Conservation (phyloP, 1,140 invertebrate species). For the Phocides pigmalion region DNA sequence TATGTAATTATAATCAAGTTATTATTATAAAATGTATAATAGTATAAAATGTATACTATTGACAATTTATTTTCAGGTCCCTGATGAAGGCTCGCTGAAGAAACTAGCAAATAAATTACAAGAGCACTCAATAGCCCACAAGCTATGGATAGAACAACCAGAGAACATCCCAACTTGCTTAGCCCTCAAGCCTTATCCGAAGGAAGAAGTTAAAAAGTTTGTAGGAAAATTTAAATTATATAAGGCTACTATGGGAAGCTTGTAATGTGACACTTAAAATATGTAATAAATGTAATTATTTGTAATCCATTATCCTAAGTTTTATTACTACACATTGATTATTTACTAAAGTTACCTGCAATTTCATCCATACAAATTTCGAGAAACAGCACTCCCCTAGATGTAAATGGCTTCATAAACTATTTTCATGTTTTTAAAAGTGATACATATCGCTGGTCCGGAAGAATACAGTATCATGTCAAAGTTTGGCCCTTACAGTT, state of each 20-base stretch:
- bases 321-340: too few species aligned
- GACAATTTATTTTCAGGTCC: conserved; percentile 83
- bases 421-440: too few species aligned
- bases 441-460: too few species aligned
- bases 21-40: too few species aligned
- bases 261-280: not conserved
- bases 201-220: conserved; percentile 92
- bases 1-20: too few species aligned
- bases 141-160: conserved; percentile 98
- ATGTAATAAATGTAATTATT: not conserved
- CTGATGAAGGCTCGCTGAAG: conserved; percentile 90
- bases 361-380: too few species aligned
- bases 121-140: conserved; percentile 91
- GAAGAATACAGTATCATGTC: too few species aligned
- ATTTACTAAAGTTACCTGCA: too few species aligned
- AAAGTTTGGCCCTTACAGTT: too few species aligned
- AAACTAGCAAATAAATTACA: conserved; percentile 88
- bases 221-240: conserved; percentile 95
- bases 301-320: not conserved
- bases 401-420: too few species aligned
- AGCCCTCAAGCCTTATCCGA: conserved; percentile 96
- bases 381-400: too few species aligned
- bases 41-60: too few species aligned
- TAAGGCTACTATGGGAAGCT: conserved; percentile 48
- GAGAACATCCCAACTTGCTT: conserved; percentile 98